Evolutionary conservation across 2,888 invertebrate species (phyloP).

Genomic region (Timema podura): DNA sequence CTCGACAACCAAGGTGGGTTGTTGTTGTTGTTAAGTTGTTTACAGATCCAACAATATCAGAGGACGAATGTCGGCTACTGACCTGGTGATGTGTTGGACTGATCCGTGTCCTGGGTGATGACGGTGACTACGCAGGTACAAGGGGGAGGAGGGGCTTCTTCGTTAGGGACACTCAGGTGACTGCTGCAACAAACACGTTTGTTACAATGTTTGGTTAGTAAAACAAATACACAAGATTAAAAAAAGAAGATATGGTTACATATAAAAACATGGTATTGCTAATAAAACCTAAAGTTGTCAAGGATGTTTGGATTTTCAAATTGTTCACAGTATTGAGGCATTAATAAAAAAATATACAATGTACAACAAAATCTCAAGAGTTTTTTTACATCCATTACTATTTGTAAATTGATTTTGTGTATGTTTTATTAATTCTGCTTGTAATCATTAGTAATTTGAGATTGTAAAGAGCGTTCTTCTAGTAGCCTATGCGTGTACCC

Average conservation of each 20-base stretch:
- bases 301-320: neutral
- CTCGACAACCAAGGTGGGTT: too few species aligned
- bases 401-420: too few species aligned
- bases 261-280: neutral
- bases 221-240: too few species aligned
- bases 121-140: constrained; percentile 39
- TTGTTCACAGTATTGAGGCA: neutral
- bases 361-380: neutral
- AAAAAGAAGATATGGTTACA: neutral
- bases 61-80: neutral
- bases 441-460: too few species aligned
- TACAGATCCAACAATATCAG: too few species aligned
- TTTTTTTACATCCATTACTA: too few species aligned
- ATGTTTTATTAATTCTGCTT: too few species aligned
- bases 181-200: constrained; percentile 28
- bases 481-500: too few species aligned
- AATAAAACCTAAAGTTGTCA: neutral
- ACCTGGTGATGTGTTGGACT: constrained; percentile 22
- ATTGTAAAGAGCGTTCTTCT: too few species aligned
- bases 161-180: constrained; percentile 46
- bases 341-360: neutral
- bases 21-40: too few species aligned
- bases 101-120: constrained; percentile 24
- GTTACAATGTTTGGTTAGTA: too few species aligned
- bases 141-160: constrained; percentile 47